Evolutionary conservation across 2,113 vertebrate species (phyloP).

Genomic region (Triplophysa tibetana): DNA sequence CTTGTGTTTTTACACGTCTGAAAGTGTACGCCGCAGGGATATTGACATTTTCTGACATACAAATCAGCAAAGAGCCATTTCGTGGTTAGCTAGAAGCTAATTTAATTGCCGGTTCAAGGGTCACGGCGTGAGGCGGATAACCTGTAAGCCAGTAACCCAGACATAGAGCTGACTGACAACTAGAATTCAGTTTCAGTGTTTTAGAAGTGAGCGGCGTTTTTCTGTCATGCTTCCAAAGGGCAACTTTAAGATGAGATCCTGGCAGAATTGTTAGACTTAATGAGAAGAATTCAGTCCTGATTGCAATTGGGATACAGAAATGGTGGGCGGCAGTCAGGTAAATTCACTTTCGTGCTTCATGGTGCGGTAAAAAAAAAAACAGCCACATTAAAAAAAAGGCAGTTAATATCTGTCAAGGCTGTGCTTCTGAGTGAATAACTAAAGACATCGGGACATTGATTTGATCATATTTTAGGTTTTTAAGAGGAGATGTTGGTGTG

Average conservation of each 20-base stretch:
- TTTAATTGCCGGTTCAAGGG: slow-evolving; percentile 59
- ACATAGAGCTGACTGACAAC: slow-evolving; percentile 47
- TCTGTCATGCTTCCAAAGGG: slow-evolving; percentile 38
- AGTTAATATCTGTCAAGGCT: neutral
- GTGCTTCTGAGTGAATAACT: neutral
- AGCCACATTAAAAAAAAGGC: neutral
- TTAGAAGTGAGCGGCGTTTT: slow-evolving; percentile 54
- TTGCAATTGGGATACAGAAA: slow-evolving; percentile 26
- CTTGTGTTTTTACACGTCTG: neutral
- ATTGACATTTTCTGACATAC: slow-evolving; percentile 20
- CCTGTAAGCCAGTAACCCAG: slow-evolving; percentile 42
- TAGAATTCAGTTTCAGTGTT: slow-evolving; percentile 61
- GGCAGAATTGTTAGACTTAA: slow-evolving; percentile 31
- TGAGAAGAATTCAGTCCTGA: slow-evolving; percentile 1
- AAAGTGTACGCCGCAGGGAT: neutral
- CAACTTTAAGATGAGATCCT: slow-evolving; percentile 43
- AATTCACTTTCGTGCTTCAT: slow-evolving; percentile 24
- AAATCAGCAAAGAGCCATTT: slow-evolving; percentile 36
- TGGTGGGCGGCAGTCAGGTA: slow-evolving; percentile 13
- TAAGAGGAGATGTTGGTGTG: too few species aligned
- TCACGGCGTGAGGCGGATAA: slow-evolving; percentile 51
- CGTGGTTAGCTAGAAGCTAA: slow-evolving; percentile 51
- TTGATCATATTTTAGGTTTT: slow-evolving; percentile 8
- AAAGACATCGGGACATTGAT: neutral
- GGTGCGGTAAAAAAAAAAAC: neutral